Evolutionary conservation across 2,888 invertebrate species (phyloP), one percentile per base, ranked within the genome.

Genomic region (Lasioglossum figueresi): DNA sequence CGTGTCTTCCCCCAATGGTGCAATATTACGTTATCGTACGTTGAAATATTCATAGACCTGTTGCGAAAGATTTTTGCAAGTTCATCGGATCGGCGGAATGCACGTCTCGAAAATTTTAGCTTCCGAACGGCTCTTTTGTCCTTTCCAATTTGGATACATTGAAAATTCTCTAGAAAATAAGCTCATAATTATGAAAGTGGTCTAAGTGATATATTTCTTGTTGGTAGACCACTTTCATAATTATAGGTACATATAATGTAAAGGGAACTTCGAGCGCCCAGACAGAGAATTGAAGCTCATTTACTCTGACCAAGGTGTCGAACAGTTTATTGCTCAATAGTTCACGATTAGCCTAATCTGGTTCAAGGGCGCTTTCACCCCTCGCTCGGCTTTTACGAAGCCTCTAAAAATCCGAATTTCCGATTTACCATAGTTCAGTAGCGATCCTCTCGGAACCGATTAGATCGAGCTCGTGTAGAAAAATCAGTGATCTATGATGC

Each of bases 361-460:
- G 63, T 63, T 63, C 63, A 63, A 63, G 63, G 63, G 63, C 63
- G 63, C 6, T 63, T 31, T 31, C 63, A 5, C 63, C 16, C 59
- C 16, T 31, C 63, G n/a, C 52, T 52, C 10, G n/a, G 23, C 31
- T 31, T 52, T 52, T n/a, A 52, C 52, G 63, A 63, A 63, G 63
- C 63, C 63, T 31, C 63, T 63, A 31, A 31, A 63, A 63, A 63
- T 63, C 5, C 31, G 63, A 63, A 63, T 63, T 63, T 63, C 63
- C 63, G 63, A 16, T 16, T 63, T 63, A 31, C 63, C 63, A 16
- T 6, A 63, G 63, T 63, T 63, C 63, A 31, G 31, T 27, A 0
- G 31, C 31, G 63, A 16, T 59, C 19, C n/a, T 56, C 56, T 12
- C 23, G 48, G 48, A 52, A 23, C 23, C 48, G 8, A 8, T 23